phyloP scores from a whole-genome alignment of 2,888 invertebrate genomes.

The Euclidia mi region DNA sequence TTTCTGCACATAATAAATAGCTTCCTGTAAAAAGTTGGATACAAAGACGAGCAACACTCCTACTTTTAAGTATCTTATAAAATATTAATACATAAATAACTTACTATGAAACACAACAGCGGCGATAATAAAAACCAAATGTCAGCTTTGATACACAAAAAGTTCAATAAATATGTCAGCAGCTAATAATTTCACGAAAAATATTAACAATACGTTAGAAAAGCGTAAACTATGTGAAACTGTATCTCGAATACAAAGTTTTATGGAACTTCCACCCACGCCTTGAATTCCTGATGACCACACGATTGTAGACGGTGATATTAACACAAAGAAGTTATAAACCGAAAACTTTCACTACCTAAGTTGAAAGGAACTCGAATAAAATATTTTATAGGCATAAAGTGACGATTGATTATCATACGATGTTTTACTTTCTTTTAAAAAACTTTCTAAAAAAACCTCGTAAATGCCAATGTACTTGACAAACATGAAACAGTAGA shows the following conservation, averaged over 20 bases:
- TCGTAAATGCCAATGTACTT: too few relatives aligned
- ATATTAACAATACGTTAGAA: constrained; percentile 20
- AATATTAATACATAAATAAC: too few relatives aligned
- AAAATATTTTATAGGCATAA: constrained; percentile 24
- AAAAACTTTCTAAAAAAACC: too few relatives aligned
- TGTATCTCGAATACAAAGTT: constrained; percentile 25
- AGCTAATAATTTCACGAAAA: constrained; percentile 12
- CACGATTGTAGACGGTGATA: constrained; percentile 16
- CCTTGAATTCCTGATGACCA: constrained; percentile 34
- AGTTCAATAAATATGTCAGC: constrained; percentile 12
- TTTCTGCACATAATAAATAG: too few relatives aligned
- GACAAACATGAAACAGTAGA: too few relatives aligned
- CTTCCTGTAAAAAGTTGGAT: too few relatives aligned
- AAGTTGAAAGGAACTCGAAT: constrained; percentile 19
- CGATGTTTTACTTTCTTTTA: constrained; percentile 14
- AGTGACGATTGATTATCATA: constrained; percentile 29
- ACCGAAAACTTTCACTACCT: constrained; percentile 31
- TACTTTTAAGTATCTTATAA: too few relatives aligned
- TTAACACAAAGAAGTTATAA: constrained; percentile 26
- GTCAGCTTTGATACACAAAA: background rate
- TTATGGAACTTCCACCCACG: constrained; percentile 27
- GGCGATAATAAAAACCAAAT: constrained; percentile 3
- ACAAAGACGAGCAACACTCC: too few relatives aligned
- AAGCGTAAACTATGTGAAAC: constrained; percentile 20
- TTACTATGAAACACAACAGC: too few relatives aligned